These are phyloP conservation scores for Phrixothrix hirtus DNA, from an alignment of 2,888 invertebrate species.

Conservation along the genomic window DNA sequence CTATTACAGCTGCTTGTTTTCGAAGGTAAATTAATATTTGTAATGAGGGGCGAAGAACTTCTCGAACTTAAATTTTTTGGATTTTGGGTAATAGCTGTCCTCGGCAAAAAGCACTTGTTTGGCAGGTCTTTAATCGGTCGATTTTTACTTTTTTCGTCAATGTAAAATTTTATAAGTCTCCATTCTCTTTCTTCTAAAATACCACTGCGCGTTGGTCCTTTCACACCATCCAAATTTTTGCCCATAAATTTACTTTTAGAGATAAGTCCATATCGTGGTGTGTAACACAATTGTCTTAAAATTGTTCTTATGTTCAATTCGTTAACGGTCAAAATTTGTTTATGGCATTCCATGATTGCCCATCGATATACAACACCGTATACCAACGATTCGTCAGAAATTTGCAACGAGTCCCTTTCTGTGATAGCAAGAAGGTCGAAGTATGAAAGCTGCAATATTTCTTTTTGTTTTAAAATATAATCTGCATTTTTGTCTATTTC, in stretches of 20 bases:
- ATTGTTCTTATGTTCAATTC: slow-evolving; percentile 59
- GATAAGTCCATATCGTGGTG: slow-evolving; percentile 61
- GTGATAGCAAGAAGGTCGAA: slow-evolving; percentile 68
- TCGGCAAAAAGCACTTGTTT: slow-evolving; percentile 44
- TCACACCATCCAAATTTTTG: slow-evolving; percentile 44
- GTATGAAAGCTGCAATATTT: slow-evolving; percentile 66
- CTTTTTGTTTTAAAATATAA: slow-evolving; percentile 60
- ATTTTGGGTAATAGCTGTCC: slow-evolving; percentile 39
- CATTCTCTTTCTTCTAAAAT: slow-evolving; percentile 61
- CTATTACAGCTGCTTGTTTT: slow-evolving; percentile 33
- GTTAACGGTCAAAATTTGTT: slow-evolving; percentile 59
- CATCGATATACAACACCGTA: slow-evolving; percentile 64
- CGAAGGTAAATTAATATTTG: slow-evolving; percentile 24
- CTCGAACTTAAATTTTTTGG: slow-evolving; percentile 42
- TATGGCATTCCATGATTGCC: slow-evolving; percentile 63
- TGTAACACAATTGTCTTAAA: slow-evolving; percentile 51
- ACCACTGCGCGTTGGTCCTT: slow-evolving; percentile 59
- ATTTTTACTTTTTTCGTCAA: slow-evolving; percentile 47
- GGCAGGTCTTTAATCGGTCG: slow-evolving; percentile 45
- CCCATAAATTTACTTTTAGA: slow-evolving; percentile 64
- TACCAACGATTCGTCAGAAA: slow-evolving; percentile 65
- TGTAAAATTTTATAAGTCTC: slow-evolving; percentile 47
- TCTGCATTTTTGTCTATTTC: slow-evolving; percentile 64
- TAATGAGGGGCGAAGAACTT: slow-evolving; percentile 33
- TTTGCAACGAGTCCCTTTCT: slow-evolving; percentile 67